Percentiles rank a stretch among this genome's conserved stretches.
Conservation (phyloP, 2,888 invertebrate species). For the Cylloceria caligata region DNA sequence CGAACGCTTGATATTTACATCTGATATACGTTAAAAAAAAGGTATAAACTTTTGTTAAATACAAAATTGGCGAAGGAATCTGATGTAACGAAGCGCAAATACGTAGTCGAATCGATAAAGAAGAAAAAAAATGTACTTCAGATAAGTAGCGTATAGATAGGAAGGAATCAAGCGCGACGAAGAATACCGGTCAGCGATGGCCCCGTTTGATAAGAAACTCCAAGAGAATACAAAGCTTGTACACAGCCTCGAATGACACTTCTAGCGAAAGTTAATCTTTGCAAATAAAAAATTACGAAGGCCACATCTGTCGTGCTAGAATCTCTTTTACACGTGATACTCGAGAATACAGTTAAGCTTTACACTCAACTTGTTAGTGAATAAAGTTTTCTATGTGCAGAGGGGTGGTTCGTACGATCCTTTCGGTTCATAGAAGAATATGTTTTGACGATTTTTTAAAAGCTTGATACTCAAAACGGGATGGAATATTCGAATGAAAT, state of each 20-base stretch:
- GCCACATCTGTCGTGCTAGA: background rate
- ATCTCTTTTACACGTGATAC: background rate
- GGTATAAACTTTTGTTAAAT: background rate
- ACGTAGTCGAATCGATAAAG: background rate
- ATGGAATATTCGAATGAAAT: too few relatives aligned
- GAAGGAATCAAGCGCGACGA: constrained; percentile 2
- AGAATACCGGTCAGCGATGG: constrained; percentile 25
- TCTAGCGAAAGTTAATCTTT: constrained; percentile 17
- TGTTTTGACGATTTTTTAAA: too few relatives aligned
- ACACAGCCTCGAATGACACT: constrained; percentile 3
- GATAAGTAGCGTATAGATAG: constrained; percentile 15
- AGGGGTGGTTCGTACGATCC: too few relatives aligned
- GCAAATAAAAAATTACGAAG: constrained; percentile 5
- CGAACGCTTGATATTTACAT: background rate
- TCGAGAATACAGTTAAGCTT: too few relatives aligned
- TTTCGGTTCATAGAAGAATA: too few relatives aligned
- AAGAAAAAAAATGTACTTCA: background rate
- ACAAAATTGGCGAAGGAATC: background rate
- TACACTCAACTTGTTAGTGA: too few relatives aligned
- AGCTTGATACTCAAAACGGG: too few relatives aligned
- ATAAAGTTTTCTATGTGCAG: too few relatives aligned
- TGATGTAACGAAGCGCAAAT: background rate
- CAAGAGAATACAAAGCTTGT: background rate
- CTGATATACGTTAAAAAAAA: background rate
- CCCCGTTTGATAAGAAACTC: constrained; percentile 24